Conservation (phyloP, 53 echinoderm and acorn worm species). For the Pentamera pediparva region DNA sequence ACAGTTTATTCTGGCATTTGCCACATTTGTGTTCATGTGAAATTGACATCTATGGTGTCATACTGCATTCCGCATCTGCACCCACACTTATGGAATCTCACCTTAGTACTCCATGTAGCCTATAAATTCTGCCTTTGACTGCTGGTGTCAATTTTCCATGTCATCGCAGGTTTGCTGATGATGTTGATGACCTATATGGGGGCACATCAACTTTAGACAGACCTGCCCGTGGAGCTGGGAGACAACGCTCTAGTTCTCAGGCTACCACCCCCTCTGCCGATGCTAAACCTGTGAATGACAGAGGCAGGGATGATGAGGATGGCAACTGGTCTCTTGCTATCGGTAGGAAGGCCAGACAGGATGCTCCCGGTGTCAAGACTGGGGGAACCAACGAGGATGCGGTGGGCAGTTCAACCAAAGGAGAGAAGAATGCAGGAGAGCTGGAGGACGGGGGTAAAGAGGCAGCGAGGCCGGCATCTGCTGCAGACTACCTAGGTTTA, state of each 20-base stretch:
- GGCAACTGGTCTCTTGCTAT: constrained; percentile 47
- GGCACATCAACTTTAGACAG: constrained; percentile 56
- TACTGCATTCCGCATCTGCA: too few relatives aligned
- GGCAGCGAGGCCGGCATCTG: constrained; percentile 38
- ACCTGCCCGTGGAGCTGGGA: constrained; percentile 47
- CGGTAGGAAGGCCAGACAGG: constrained; percentile 18
- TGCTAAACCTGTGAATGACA: constrained; percentile 10
- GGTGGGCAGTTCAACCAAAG: neutral
- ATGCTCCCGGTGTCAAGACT: neutral
- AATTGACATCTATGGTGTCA: too few relatives aligned
- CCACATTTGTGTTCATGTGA: too few relatives aligned
- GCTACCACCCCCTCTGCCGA: neutral
- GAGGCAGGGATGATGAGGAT: constrained; percentile 11
- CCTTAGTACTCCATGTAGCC: too few relatives aligned
- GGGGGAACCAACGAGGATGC: neutral
- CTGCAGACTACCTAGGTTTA: constrained; percentile 92
- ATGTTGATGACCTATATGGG: constrained; percentile 58
- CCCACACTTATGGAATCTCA: too few relatives aligned
- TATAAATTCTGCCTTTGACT: too few relatives aligned
- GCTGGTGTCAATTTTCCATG: too few relatives aligned
- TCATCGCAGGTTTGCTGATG: constrained; percentile 81
- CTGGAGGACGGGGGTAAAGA: constrained; percentile 7
- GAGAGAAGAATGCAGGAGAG: neutral
- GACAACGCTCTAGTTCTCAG: constrained; percentile 8
- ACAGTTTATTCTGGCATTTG: too few relatives aligned